Percentiles rank a stretch among this genome's conserved stretches.
phyloP scores from a whole-genome alignment of 1,140 invertebrate genomes.

The Helicoverpa armigera region DNA sequence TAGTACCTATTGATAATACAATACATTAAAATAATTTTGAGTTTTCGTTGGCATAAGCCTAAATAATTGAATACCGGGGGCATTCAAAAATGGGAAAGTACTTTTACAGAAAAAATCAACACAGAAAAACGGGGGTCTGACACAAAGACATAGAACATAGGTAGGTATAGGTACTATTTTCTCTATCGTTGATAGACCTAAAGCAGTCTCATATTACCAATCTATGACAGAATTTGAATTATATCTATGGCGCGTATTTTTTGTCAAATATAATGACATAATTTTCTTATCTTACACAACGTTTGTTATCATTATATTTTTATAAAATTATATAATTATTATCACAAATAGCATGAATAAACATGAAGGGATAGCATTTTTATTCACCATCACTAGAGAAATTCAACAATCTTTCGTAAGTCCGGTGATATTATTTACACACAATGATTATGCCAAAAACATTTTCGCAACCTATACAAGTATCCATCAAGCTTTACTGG shows the following conservation, averaged over 20 bases:
- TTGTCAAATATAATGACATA: not conserved
- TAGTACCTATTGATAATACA: no score
- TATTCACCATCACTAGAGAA: conserved; percentile 48
- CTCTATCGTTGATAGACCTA: not conserved
- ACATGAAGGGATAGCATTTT: conserved; percentile 24
- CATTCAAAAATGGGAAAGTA: no score
- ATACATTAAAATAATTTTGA: no score
- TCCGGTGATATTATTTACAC: conserved; percentile 53
- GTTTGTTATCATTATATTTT: conserved; percentile 14
- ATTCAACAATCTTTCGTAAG: conserved; percentile 44
- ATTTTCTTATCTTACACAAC: not conserved
- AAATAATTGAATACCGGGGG: no score
- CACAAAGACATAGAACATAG: not conserved
- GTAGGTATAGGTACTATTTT: not conserved
- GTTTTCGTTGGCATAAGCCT: no score
- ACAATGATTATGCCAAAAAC: conserved; percentile 47
- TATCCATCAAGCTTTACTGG: conserved; percentile 20
- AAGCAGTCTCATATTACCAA: not conserved
- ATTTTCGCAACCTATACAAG: conserved; percentile 25
- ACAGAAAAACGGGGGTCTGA: no score
- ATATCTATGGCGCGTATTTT: not conserved
- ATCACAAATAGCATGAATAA: conserved; percentile 43
- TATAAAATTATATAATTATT: not conserved
- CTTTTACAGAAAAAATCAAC: no score
- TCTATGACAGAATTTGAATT: not conserved